Conservation (phyloP, 2,113 vertebrate species). For the Zapornia atra region DNA sequence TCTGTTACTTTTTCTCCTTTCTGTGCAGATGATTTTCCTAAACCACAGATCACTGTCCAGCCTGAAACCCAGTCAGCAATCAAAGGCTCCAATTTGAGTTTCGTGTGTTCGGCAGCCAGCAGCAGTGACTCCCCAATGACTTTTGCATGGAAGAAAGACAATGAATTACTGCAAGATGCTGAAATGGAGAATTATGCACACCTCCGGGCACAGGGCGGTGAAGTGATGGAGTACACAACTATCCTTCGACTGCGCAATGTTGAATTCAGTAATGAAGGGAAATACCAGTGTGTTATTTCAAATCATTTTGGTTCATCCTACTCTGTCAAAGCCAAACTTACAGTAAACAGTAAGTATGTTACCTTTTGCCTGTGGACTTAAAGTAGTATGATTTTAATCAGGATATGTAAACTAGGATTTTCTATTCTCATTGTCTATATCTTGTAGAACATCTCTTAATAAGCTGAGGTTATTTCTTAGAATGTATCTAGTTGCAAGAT, state of each 20-base stretch:
- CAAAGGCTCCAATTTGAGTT: constrained; percentile 91
- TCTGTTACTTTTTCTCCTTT: not conserved
- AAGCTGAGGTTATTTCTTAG: not conserved
- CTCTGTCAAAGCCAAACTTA: constrained; percentile 94
- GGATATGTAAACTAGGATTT: not conserved
- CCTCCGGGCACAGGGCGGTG: constrained; percentile 82
- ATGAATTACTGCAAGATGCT: constrained; percentile 86
- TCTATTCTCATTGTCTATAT: not conserved
- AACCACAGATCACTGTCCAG: constrained; percentile 95
- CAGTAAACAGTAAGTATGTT: constrained; percentile 91
- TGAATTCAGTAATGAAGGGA: constrained; percentile 90
- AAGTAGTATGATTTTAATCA: not conserved
- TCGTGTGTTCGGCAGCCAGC: constrained; percentile 93
- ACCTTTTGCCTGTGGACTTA: not conserved
- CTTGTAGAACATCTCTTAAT: not conserved
- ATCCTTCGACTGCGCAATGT: constrained; percentile 87
- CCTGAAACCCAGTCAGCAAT: constrained; percentile 94
- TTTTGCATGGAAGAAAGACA: constrained; percentile 98
- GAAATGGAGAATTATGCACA: constrained; percentile 96
- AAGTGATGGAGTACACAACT: constrained; percentile 95
- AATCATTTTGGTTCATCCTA: constrained; percentile 98
- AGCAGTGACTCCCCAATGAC: constrained; percentile 98
- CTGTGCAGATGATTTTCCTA: constrained; percentile 92
- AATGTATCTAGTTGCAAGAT: not conserved
- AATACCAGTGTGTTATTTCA: constrained; percentile 98